Base-by-base conservation (phyloP, 2,113 vertebrate species). In the Barbus barbus region DNA sequence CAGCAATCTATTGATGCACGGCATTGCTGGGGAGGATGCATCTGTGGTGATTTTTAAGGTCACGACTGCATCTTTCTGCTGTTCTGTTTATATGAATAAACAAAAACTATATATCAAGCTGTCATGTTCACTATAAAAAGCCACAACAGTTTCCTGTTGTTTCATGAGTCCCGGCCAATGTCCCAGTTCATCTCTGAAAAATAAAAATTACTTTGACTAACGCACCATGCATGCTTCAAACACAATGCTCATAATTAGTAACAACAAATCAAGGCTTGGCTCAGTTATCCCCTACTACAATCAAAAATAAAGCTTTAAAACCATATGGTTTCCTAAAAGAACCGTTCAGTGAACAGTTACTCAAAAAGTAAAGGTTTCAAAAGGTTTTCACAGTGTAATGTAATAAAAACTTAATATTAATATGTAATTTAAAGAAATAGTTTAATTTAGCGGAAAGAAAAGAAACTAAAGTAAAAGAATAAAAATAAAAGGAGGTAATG, bases 1-100 rank as follows among this genome's bases (percentile, higher is more conserved):
- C 74, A 51, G 46, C 75, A 71, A 38, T 69, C 61, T 69, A 80
- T 67, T 80, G 78, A 67, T 80, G 60, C 58, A 67, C 18, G 7
- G 46, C 65, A 81, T 33, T 71, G 46, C 79, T 51, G 79, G 63
- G 46, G 46, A 69, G 65, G 44, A 81, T n/a, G 44, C 79, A 81
- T 81, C 79, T 81, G 63, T 71, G 44, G 44, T 81, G 65, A n/a
- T 69, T 82, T 82, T 82, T 82, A 82, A 82, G 80, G 80, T 82
- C 80, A 82, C 63, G 31, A 82, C 80, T 82, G 31, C 65, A 71
- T 51, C 80, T 71, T 82, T 82, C 31, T 82, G 63, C 80, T 71
- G 31, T 71, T 82, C 80, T 71, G 80, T 72, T 82, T 28, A 56
- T 82, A 24, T 82, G 65, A 71, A 82, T 82, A 82, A 82, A 71